phyloP scores from a whole-genome alignment of 2,888 invertebrate species.

The Clostera curtula region DNA sequence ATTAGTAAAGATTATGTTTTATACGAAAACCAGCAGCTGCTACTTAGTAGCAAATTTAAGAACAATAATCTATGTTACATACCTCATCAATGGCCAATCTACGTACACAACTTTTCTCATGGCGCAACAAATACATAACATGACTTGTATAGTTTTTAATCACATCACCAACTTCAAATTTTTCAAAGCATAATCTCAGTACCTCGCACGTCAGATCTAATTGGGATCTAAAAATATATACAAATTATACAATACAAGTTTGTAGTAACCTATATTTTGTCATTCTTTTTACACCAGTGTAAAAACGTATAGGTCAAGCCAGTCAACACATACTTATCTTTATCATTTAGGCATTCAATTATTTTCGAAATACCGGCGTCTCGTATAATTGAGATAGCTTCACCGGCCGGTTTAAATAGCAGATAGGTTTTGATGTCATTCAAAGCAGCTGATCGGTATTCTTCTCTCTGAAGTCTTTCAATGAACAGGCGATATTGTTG shows the following conservation, averaged over 20 bases:
- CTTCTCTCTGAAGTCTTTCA: conserved; percentile 41
- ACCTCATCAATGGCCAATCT: conserved; percentile 79
- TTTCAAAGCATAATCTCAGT: conserved; percentile 59
- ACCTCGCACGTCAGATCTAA: conserved; percentile 30
- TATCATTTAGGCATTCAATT: conserved; percentile 77
- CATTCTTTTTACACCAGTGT: too few relatives aligned
- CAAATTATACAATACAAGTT: too few relatives aligned
- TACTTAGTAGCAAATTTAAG: conserved; percentile 9
- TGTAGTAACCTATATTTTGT: too few relatives aligned
- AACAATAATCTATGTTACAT: conserved; percentile 10
- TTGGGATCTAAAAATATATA: conserved; percentile 14
- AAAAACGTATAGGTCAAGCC: conserved; percentile 3
- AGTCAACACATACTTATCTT: conserved; percentile 42
- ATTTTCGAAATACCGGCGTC: conserved; percentile 74
- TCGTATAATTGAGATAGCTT: conserved; percentile 37
- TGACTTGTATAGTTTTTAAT: conserved; percentile 74
- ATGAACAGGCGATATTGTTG: conserved; percentile 41
- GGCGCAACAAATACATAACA: conserved; percentile 76
- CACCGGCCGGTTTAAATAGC: conserved; percentile 37
- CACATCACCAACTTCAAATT: conserved; percentile 76
- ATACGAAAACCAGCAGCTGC: background rate
- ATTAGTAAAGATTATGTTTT: too few relatives aligned
- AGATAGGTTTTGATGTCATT: conserved; percentile 55
- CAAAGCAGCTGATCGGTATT: conserved; percentile 40
- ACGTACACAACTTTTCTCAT: conserved; percentile 77